Base-by-base conservation (phyloP, 2,113 vertebrate genomes). In the Myiagra hebetior region DNA sequence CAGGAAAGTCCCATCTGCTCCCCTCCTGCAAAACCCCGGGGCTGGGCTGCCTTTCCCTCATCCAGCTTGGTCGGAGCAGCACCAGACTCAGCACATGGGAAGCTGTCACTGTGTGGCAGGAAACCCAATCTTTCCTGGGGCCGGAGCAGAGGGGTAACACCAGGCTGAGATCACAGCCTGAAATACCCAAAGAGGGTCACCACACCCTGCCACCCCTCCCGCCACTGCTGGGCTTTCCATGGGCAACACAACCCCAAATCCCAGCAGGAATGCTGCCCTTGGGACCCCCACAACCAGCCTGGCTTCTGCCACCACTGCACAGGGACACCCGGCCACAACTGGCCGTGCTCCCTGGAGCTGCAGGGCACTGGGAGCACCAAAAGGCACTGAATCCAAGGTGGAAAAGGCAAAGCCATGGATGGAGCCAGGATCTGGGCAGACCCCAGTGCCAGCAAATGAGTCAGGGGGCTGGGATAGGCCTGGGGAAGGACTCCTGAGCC, bases 281-380 rank as follows among this genome's bases (percentile, higher is more conserved):
- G 1, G 33, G 5, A 16, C 11, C 24, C 63, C 37, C 0, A 0
- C 1, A 26, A 22, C 42, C 77, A 39, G 44, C 53, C 44, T 0
- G 0, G 31, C 26, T 23, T 11, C 41, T 42, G 42, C 4, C 93
- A 16, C 30, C 50, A 4, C 65, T 5, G 22, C 17, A 1, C 15
- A 2, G 60, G 39, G 77, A 30, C 64, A 35, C n/a, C 9, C 0
- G 0, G 68, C 65, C 4, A 26, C 69, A 39, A 18, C 8, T 0
- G 0, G 74, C 67, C 4, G 0, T 0, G 0, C 13, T 27, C 37
- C 35, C 35, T 2, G 9, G 37, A 50, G 67, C 53, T 49, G 67
- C 24, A 15, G 42, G 56, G 28, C 64, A 70, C 3, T 0, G 1
- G 22, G 16, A n/a, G 52, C 62, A 37, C 49, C 76, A 16, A 1